Conservation (phyloP, 2,888 invertebrate genomes). For the Chymomyza caudatula region DNA sequence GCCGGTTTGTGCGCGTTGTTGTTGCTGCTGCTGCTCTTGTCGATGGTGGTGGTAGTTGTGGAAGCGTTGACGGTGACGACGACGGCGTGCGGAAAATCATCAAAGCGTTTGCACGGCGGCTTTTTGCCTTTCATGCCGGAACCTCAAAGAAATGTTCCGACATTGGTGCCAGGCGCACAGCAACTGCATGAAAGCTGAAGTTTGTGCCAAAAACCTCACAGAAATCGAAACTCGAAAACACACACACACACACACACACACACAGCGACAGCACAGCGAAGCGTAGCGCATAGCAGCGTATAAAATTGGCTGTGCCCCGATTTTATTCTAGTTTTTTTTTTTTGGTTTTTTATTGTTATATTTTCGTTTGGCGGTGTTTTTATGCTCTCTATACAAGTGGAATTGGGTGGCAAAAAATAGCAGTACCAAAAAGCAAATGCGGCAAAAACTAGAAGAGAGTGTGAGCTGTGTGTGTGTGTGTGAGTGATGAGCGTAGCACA, state of each 20-base stretch:
- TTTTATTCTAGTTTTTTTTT: constrained; percentile 58
- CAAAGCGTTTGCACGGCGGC: constrained; percentile 66
- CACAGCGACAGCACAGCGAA: constrained; percentile 18
- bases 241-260: constrained; percentile 22
- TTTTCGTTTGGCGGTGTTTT: not conserved
- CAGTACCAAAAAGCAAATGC: not conserved
- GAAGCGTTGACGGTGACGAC: constrained; percentile 32
- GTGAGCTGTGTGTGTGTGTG: not conserved
- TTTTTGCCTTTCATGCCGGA: constrained; percentile 65
- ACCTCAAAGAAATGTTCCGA: constrained; percentile 74
- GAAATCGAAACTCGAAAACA: constrained; percentile 50
- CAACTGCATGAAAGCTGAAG: constrained; percentile 49
- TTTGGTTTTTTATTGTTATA: constrained; percentile 9
- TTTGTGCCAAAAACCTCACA: constrained; percentile 52
- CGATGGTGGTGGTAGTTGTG: constrained; percentile 12
- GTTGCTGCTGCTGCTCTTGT: constrained; percentile 18
- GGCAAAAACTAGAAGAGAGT: not conserved
- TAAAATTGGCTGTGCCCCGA: constrained; percentile 69
- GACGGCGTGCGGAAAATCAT: constrained; percentile 68
- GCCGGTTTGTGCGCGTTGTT: constrained; percentile 8
- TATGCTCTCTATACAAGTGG: not conserved
- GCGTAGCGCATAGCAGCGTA: constrained; percentile 39
- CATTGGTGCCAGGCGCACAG: constrained; percentile 67
- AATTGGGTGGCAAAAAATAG: not conserved
- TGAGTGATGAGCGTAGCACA: too few relatives aligned